These are phyloP conservation scores for Hyperoplus immaculatus DNA, from an alignment of 2,797 vertebrate species.

Conservation along the genomic window DNA sequence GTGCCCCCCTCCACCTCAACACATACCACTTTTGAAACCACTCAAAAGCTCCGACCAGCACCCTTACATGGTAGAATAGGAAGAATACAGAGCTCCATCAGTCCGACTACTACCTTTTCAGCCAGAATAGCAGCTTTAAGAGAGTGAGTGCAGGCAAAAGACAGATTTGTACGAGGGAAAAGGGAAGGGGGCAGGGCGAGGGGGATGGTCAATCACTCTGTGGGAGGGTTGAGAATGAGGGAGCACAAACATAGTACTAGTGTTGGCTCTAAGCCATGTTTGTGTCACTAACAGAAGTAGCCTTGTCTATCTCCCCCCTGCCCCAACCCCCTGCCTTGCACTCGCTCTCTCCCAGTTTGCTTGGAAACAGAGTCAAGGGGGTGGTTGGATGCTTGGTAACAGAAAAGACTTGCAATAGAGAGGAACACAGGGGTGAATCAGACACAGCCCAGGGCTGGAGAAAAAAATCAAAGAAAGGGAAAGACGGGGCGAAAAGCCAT, in stretches of 20 bases:
- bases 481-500: slow-evolving; percentile 40
- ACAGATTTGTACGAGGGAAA: slow-evolving; percentile 62
- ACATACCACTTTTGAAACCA: slow-evolving; percentile 63
- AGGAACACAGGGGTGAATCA: slow-evolving; percentile 68
- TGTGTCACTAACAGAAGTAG: slow-evolving; percentile 83
- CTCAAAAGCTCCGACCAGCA: slow-evolving; percentile 53
- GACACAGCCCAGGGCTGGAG: slow-evolving; percentile 68
- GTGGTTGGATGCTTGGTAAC: slow-evolving; percentile 74
- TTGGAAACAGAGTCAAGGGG: slow-evolving; percentile 78
- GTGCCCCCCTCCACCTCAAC: neutral
- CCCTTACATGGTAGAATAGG: slow-evolving; percentile 63
- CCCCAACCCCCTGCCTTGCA: slow-evolving; percentile 57
- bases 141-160: slow-evolving; percentile 72
- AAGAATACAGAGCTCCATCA: slow-evolving; percentile 71
- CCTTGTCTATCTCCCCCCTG: slow-evolving; percentile 71
- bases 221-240: slow-evolving; percentile 78
- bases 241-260: slow-evolving; percentile 77
- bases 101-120: slow-evolving; percentile 73
- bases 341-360: slow-evolving; percentile 69
- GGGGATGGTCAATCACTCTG: slow-evolving; percentile 72
- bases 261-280: slow-evolving; percentile 78
- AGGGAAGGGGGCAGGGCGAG: slow-evolving; percentile 53
- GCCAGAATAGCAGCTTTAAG: slow-evolving; percentile 73
- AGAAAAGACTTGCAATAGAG: slow-evolving; percentile 67
- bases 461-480: slow-evolving; percentile 63